Conservation (phyloP, 1,140 invertebrate species). For the Drosophila dunni region DNA sequence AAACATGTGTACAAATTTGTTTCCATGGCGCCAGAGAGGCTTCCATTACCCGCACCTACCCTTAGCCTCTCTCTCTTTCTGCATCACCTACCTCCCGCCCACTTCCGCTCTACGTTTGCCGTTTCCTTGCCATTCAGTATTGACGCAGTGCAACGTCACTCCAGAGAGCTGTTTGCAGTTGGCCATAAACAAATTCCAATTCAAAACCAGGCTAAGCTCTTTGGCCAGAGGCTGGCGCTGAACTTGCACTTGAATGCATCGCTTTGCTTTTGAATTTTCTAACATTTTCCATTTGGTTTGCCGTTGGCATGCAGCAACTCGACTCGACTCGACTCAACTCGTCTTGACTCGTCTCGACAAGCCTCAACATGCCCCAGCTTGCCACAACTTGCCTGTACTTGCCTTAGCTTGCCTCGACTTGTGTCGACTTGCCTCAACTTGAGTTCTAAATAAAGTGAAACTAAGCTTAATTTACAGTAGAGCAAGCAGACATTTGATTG, state of each 20-base stretch:
- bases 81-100: neutral
- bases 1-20: slow-evolving; percentile 82
- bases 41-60: neutral
- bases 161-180: slow-evolving; percentile 41
- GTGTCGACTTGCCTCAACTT: neutral
- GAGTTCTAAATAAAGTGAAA: slow-evolving; percentile 71
- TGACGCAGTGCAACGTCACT: slow-evolving; percentile 10
- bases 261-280: slow-evolving; percentile 49
- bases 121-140: neutral
- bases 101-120: neutral
- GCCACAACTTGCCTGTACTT: neutral
- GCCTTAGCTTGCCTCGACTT: slow-evolving; percentile 31
- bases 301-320: slow-evolving; percentile 38
- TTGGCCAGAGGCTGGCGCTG: slow-evolving; percentile 41
- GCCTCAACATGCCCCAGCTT: slow-evolving; percentile 16
- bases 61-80: too few relatives aligned
- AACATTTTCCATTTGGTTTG: slow-evolving; percentile 51
- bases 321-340: neutral
- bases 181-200: slow-evolving; percentile 77
- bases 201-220: slow-evolving; percentile 62
- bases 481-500: slow-evolving; percentile 73
- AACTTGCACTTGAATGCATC: slow-evolving; percentile 66
- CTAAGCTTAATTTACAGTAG: slow-evolving; percentile 80
- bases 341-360: neutral
- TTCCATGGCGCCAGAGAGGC: slow-evolving; percentile 46